A percentile compares a stretch with the other conserved stretches of the same genome.
phyloP scores from a whole-genome alignment of 2,888 invertebrate species.

The Drosophila atripex region DNA sequence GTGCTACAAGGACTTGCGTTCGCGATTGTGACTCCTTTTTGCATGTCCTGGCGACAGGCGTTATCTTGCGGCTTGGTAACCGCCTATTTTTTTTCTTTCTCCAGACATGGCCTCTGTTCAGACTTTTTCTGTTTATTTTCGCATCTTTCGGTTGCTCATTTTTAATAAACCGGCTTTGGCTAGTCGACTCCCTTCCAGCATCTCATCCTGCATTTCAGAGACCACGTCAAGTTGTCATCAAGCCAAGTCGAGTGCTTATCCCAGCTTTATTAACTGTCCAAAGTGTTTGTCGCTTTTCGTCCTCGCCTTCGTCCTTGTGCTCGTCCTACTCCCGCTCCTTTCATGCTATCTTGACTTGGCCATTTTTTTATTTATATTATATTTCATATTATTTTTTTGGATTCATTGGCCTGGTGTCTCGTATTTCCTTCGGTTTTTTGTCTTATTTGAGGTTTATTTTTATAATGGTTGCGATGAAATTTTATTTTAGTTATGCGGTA shows the following conservation, averaged over 20 bases:
- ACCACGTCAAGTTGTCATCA: constrained; percentile 64
- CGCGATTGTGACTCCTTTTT: constrained; percentile 22
- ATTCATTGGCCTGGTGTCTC: constrained; percentile 33
- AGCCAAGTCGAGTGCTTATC: constrained; percentile 56
- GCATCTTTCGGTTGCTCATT: constrained; percentile 18
- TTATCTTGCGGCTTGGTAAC: constrained; percentile 19
- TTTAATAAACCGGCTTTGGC: constrained; percentile 37
- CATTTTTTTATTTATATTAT: constrained; percentile 12
- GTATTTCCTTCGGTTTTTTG: constrained; percentile 32
- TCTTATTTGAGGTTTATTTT: constrained; percentile 13
- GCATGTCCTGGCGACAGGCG: constrained; percentile 27
- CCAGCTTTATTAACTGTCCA: constrained; percentile 62
- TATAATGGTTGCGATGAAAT: constrained; percentile 11
- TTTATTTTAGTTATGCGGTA: constrained; percentile 5
- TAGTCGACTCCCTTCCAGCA: background rate
- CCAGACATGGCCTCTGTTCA: background rate
- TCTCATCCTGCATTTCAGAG: constrained; percentile 39
- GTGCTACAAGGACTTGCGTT: constrained; percentile 33
- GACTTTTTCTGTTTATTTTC: constrained; percentile 17
- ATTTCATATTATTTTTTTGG: constrained; percentile 9
- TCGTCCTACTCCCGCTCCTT: background rate
- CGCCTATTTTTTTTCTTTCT: constrained; percentile 2
- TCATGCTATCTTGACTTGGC: constrained; percentile 13
- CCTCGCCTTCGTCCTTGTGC: constrained; percentile 4
- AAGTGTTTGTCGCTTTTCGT: constrained; percentile 37